phyloP scores from a whole-genome alignment of 2,113 vertebrate species.

The Amphilophus citrinellus region DNA sequence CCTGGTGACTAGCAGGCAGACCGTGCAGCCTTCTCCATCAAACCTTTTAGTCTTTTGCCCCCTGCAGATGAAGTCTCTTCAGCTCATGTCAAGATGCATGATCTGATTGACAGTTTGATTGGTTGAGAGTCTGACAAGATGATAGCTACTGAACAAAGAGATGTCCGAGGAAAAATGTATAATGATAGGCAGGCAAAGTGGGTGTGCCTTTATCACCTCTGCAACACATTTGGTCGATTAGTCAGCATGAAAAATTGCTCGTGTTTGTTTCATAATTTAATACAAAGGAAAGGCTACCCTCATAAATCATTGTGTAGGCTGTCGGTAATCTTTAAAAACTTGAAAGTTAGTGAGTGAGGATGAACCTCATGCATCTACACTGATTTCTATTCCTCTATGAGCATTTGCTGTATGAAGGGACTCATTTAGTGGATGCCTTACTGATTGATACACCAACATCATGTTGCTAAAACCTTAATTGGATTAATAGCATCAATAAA shows the following conservation, averaged over 20 bases:
- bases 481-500: constrained; percentile 16
- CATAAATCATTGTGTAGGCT: constrained; percentile 20
- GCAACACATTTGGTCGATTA: neutral
- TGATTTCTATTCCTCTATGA: neutral
- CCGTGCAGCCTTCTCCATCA: neutral
- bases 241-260: neutral
- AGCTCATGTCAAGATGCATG: constrained; percentile 12
- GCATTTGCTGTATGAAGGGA: neutral
- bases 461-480: constrained; percentile 6
- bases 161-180: neutral
- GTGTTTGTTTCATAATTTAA: constrained; percentile 39
- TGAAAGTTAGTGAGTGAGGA: neutral
- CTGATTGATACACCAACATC: constrained; percentile 25
- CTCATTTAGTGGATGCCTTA: neutral
- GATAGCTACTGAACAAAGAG: constrained; percentile 3
- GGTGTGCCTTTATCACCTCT: constrained; percentile 1
- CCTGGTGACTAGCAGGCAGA: constrained; percentile 38
- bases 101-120: constrained; percentile 23
- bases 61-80: constrained; percentile 34
- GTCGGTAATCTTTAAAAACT: constrained; percentile 14
- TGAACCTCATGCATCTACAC: neutral
- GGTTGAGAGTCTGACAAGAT: neutral
- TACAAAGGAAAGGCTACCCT: neutral
- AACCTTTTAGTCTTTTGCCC: constrained; percentile 16
- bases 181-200: constrained; percentile 13